phyloP scores from a whole-genome alignment of 2,797 vertebrate genomes.

The Silurus lanzhouensis region DNA sequence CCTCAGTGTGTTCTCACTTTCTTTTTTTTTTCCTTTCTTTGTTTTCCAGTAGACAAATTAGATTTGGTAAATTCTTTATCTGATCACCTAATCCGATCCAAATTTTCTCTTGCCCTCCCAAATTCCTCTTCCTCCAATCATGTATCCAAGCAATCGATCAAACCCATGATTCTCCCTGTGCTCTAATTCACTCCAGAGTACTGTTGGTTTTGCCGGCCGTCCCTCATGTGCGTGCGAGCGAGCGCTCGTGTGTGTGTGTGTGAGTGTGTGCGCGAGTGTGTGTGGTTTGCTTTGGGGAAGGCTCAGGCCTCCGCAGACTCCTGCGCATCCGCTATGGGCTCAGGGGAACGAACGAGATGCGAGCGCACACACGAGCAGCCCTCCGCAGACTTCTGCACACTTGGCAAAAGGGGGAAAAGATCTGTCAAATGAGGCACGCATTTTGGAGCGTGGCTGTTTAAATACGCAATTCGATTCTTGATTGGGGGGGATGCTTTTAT shows the following conservation, averaged over 20 bases:
- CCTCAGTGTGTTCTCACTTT: constrained; percentile 17
- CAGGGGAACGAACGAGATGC: constrained; percentile 67
- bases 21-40: constrained; percentile 40
- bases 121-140: constrained; percentile 68
- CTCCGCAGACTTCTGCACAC: constrained; percentile 61
- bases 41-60: constrained; percentile 50
- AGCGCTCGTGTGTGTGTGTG: neutral
- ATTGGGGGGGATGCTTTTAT: neutral
- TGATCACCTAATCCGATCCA: constrained; percentile 41
- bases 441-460: constrained; percentile 71
- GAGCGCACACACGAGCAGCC: constrained; percentile 56
- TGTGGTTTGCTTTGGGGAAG: constrained; percentile 68
- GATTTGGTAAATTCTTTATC: constrained; percentile 44
- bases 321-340: constrained; percentile 67
- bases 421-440: constrained; percentile 57
- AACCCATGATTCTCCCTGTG: constrained; percentile 54
- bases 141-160: constrained; percentile 64
- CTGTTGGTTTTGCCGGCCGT: constrained; percentile 94
- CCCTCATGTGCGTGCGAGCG: constrained; percentile 67
- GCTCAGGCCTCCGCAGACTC: constrained; percentile 62
- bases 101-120: constrained; percentile 53
- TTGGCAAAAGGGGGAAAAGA: constrained; percentile 67
- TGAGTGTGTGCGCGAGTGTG: constrained; percentile 53
- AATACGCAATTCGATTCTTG: constrained; percentile 12
- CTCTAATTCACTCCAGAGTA: constrained; percentile 80